phyloP scores from a whole-genome alignment of 37 sponge, comb jelly and placozoan genomes.

The Spongia lamella region DNA sequence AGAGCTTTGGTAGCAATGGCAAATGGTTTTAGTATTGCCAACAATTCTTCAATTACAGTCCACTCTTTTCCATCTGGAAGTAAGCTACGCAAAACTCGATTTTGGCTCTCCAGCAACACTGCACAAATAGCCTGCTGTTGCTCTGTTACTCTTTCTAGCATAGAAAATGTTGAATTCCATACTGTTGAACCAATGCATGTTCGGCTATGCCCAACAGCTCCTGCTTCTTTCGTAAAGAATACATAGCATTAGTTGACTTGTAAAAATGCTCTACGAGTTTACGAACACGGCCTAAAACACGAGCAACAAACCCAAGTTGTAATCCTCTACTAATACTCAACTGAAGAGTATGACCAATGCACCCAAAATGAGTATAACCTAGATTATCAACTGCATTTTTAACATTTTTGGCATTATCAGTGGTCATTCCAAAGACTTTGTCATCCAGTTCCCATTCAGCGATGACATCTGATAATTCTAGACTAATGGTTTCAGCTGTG shows the following conservation, averaged over 20 bases:
- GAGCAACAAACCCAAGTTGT: not conserved
- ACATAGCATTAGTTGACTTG: not conserved
- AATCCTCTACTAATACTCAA: not conserved
- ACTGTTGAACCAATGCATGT: constrained; percentile 13
- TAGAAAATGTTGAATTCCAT: not conserved
- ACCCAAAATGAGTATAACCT: not conserved
- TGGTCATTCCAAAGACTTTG: no score
- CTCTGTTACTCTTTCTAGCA: not conserved
- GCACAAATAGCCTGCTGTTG: no score
- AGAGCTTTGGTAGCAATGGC: not conserved
- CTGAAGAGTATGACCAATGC: constrained; percentile 7
- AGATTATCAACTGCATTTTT: constrained; percentile 9
- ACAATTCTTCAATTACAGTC: constrained; percentile 1
- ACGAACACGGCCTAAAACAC: not conserved
- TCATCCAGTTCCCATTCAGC: no score
- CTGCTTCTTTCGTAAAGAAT: not conserved
- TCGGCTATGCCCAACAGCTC: not conserved
- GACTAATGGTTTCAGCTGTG: no score
- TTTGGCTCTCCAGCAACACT: no score
- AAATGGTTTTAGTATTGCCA: not conserved
- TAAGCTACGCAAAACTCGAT: no score
- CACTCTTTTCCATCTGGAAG: constrained; percentile 10
- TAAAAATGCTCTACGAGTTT: not conserved
- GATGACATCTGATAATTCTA: no score
- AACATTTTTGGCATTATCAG: no score